Evolutionary conservation across 2,797 vertebrate species (phyloP), one percentile per base, ranked within the genome.

Genomic region (Lateolabrax maculatus): DNA sequence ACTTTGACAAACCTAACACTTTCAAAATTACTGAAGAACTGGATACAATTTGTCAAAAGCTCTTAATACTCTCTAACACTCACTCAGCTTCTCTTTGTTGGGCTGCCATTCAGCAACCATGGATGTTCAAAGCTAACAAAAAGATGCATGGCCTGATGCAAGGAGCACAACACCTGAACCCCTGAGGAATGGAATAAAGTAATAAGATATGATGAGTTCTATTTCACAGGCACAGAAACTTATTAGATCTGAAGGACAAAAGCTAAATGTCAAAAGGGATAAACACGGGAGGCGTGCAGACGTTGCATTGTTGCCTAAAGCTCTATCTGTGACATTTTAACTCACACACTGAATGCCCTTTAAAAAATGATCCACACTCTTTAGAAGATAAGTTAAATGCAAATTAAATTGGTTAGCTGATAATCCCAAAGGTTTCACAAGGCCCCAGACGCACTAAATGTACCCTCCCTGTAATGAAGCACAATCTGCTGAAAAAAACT

Each of bases 251-350:
- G 39, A 77, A 81, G 49, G 51, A 73, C 49, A 68, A 70, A 72
- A 61, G 72, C 23, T 64, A 79, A 80, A 86, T 66, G 81, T 66
- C 60, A 69, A 68, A 79, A 58, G 10, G 31, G 56, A 64, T 53
- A 69, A 58, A 36, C 27, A 80, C 23, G 9, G 46, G 27, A 68
- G 25, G 52, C 11, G 1, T 67, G 23, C 43, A 71, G 69, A 80
- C 41, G 36, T 67, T 64, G 56, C n/a, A 64, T 25, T 39, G 31
- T 27, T 77, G 61, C 34, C 53, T 37, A 58, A 41, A 79, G 56
- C 66, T 72, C 31, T 49, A 31, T 70, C 43, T 41, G 57, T 85
- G 87, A 85, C 83, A 85, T 87, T 88, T 90, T 61, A 75, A 76
- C 49, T 73, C 67, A n/a, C 53, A 77, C 29, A 55, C 36, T 18